Base-by-base conservation (phyloP, 2,113 vertebrate genomes). In the Nibea albiflora region DNA sequence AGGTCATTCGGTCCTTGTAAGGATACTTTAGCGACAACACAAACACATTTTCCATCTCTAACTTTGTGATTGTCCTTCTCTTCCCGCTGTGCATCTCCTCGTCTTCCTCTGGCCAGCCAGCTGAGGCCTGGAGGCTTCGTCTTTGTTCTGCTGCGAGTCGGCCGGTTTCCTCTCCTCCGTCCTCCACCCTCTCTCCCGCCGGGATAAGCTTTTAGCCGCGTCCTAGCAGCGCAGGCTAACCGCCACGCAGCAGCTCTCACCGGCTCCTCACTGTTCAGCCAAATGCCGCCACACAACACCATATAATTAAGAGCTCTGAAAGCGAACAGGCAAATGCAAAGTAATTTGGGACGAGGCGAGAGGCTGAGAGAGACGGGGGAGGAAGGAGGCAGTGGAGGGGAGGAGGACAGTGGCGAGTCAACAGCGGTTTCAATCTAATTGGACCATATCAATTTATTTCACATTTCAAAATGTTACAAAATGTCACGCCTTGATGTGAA, bases 391-490 rank as follows among this genome's bases (percentile, higher is more conserved):
- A 24, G 53, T 17, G 60, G 57, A 77, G 62, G 54, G 62, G 64
- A 26, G 71, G 64, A 39, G 57, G 69, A 70, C 26, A 46, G 69
- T 22, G 73, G 74, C 24, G 44, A 83, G 88, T 80, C 66, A 74
- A 79, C 82, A 5, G 78, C 28, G 1, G 91, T 88, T 92, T 85
- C 91, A 93, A 91, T 93, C 92, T 94, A 95, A 95, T 93, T 94
- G 93, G 88, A 83, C 91, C 86, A 92, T 93, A 95, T 94, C 92
- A 94, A 94, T 95, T 95, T 94, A 94, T 94, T 94, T 94, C 90
- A 83, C 92, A 92, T 95, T 94, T 94, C 60, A 90, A 35, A 35
- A 35, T 35, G 31, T 35, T 35, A 35, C 31, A 85, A 95, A 95
- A 95, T 95, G 95, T 95, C 94, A 95, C 83, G 83, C 87, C 94